phyloP scores from a whole-genome alignment of 2,113 vertebrate genomes.

The Manacus vitellinus region DNA sequence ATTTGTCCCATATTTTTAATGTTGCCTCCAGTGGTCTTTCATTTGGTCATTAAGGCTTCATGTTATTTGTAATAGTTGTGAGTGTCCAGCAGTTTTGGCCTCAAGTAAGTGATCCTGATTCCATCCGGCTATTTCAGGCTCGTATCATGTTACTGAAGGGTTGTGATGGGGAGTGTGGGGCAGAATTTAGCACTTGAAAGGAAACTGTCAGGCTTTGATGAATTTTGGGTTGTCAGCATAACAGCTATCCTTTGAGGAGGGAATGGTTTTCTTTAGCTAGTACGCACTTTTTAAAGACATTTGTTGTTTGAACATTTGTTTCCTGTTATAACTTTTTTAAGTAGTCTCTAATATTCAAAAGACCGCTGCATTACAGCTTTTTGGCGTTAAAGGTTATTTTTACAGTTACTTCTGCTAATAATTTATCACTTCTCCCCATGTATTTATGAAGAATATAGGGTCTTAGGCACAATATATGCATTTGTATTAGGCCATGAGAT shows the following conservation, averaged over 20 bases:
- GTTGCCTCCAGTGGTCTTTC: not conserved
- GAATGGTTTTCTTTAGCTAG: not conserved
- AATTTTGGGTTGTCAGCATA: not conserved
- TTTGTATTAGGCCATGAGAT: not conserved
- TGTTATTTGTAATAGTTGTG: not conserved
- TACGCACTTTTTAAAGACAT: not conserved
- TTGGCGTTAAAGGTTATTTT: not conserved
- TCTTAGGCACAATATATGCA: not conserved
- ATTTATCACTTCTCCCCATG: not conserved
- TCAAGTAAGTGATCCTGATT: not conserved
- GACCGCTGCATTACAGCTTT: not conserved
- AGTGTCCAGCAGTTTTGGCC: not conserved
- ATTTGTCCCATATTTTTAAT: not conserved
- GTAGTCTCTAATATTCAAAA: not conserved
- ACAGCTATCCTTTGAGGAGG: not conserved
- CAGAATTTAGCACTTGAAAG: not conserved
- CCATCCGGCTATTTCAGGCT: not conserved
- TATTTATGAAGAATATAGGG: not conserved
- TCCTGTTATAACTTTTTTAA: not conserved
- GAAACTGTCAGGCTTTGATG: not conserved
- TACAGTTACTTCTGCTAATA: not conserved
- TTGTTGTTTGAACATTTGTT: not conserved
- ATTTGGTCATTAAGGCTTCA: not conserved
- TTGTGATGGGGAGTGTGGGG: fast-evolving
- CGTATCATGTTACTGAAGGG: not conserved